phyloP scores from a whole-genome alignment of 1,140 invertebrate species.

The Lepidotrigona ventralis region DNA sequence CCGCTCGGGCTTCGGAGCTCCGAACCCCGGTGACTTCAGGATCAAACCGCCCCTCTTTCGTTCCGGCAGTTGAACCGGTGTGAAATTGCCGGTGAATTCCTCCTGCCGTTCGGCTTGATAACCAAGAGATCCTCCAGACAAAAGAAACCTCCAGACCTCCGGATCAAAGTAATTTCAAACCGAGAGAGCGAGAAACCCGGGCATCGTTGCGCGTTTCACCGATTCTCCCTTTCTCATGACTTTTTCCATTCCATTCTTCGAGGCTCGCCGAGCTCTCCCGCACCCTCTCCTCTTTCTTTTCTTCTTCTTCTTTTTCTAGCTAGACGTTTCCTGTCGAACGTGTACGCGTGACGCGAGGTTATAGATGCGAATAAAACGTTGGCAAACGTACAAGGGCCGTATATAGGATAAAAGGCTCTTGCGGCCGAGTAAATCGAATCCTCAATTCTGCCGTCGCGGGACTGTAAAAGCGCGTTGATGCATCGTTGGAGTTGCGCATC shows the following conservation, averaged over 20 bases:
- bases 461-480: background rate
- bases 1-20: constrained; percentile 1
- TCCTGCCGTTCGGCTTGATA: constrained; percentile 21
- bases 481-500: background rate
- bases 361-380: background rate
- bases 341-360: background rate
- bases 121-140: constrained; percentile 37
- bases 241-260: background rate
- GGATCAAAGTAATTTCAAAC: constrained; percentile 63
- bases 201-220: background rate
- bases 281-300: no score
- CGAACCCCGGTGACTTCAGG: constrained; percentile 10
- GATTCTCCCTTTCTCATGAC: background rate
- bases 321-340: background rate
- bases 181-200: background rate
- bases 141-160: constrained; percentile 29
- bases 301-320: no score
- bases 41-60: constrained; percentile 46
- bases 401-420: constrained; percentile 12
- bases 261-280: background rate
- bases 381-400: constrained; percentile 6
- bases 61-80: constrained; percentile 30
- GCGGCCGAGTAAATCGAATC: constrained; percentile 22
- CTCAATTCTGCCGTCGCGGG: background rate
- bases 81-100: constrained; percentile 56